Evolutionary conservation across 2,797 vertebrate species (phyloP), one percentile per base, ranked within the genome.

Genomic region (Craterocephalus amniculus): DNA sequence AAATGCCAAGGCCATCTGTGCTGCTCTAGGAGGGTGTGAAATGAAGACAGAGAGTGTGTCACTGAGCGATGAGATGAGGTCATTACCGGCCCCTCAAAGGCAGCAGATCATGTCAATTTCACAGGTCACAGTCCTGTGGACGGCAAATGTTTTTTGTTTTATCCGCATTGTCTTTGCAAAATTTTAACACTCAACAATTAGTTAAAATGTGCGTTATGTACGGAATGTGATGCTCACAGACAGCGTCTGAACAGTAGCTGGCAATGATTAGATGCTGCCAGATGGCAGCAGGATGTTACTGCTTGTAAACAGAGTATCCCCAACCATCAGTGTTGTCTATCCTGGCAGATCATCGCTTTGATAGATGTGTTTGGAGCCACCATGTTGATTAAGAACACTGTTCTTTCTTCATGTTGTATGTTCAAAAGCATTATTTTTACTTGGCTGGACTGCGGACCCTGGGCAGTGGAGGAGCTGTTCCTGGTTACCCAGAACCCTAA

Each of bases 51-150:
- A 92, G 89, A 88, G 84, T 84, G 85, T 91, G 89, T 90, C 87
- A 82, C 68, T 71, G 73, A 48, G 86, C 77, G 40, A 91, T 82
- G 89, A 91, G 88, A n/a, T n/a, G n/a, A 84, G 91, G 90, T 91
- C 90, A 89, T 94, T 94, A 93, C 89, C 72, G 83, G 70, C 76
- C 88, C 81, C 86, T 91, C 90, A 91, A 91, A 93, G 90, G 78
- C 87, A 80, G 83, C 77, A 83, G 83, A 91, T 91, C 92, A 93
- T 92, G 92, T 93, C 91, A 92, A 80, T 92, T 91, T 92, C 87
- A 91, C 86, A 91, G 90, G 89, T 91, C 90, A 90, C 89, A 85
- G 86, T 83, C 84, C 84, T 77, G 72, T 75, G 81, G 87, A 83
- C 87, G 80, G 81, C 74, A 62, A 52, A 72, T 55, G 82, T 88